phyloP scores from a whole-genome alignment of 2,888 invertebrate species.

The Thymelicus sylvestris region DNA sequence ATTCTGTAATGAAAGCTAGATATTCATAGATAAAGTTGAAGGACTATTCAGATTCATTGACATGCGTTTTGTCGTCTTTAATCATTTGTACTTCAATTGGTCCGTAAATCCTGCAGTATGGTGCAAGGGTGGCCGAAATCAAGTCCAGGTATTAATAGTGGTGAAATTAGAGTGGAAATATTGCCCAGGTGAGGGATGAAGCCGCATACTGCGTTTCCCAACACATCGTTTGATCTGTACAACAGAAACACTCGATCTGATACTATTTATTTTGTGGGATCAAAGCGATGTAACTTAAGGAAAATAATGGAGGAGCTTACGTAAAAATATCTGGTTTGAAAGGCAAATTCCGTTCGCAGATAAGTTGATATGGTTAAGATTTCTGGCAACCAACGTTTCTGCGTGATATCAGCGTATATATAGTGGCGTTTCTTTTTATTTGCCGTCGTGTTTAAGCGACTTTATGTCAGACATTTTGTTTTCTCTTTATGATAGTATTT shows the following conservation, averaged over 20 bases:
- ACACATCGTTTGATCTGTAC: not conserved
- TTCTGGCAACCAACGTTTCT: conserved; percentile 34
- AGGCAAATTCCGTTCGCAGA: conserved; percentile 63
- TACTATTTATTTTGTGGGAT: conserved; percentile 3
- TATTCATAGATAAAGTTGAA: too few relatives aligned
- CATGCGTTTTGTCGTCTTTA: too few relatives aligned
- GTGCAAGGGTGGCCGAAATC: too few relatives aligned
- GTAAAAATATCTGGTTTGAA: conserved; percentile 61
- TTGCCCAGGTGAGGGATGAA: too few relatives aligned
- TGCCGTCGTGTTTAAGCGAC: conserved; percentile 7
- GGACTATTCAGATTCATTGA: too few relatives aligned
- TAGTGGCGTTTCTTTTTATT: conserved; percentile 21
- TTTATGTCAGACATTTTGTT: conserved; percentile 4
- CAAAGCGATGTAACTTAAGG: conserved; percentile 53
- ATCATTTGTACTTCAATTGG: too few relatives aligned
- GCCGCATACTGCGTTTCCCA: not conserved
- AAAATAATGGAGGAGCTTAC: conserved; percentile 56
- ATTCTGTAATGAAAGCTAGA: too few relatives aligned
- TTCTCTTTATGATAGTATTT: conserved; percentile 6
- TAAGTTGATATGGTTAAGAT: conserved; percentile 46
- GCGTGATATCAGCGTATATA: conserved; percentile 26
- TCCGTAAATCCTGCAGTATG: too few relatives aligned
- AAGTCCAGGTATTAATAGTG: too few relatives aligned
- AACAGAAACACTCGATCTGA: not conserved
- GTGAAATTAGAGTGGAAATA: too few relatives aligned